Percentiles rank a stretch among this genome's conserved stretches.
Evolutionary conservation across 2,888 invertebrate species (phyloP).

Genomic region (Ptychoptera contaminata): DNA sequence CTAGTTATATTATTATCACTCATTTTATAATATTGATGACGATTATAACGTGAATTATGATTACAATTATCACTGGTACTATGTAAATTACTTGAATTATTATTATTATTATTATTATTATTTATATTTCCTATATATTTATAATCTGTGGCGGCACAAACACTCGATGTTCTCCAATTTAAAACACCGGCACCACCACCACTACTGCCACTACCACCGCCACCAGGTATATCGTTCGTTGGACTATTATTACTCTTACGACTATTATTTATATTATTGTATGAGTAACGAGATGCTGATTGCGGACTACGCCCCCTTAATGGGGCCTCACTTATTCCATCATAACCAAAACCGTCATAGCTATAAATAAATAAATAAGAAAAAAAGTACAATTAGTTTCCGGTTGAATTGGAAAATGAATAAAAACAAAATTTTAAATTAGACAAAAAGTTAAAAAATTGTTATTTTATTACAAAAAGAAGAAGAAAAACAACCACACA

Average conservation of each 20-base stretch:
- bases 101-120: neutral
- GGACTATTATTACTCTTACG: too few species aligned
- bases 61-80: neutral
- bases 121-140: neutral
- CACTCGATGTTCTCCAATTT: conserved; percentile 10
- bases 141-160: conserved; percentile 4
- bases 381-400: neutral
- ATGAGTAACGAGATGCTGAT: conserved; percentile 9
- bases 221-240: conserved; percentile 3
- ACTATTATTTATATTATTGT: conserved; percentile 8
- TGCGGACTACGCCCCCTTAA: conserved; percentile 8
- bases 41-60: neutral
- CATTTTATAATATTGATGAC: conserved; percentile 9
- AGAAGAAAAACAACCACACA: too few species aligned
- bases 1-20: conserved; percentile 12
- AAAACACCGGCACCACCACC: too few species aligned
- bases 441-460: too few species aligned
- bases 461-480: too few species aligned
- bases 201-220: too few species aligned
- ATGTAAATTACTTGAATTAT: neutral
- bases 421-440: neutral
- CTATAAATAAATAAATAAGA: conserved; percentile 3
- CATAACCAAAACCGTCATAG: conserved; percentile 9
- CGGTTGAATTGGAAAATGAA: neutral
- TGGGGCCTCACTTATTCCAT: conserved; percentile 9